These are phyloP conservation scores for Dyspetes luteomarginatus DNA, from an alignment of 2,888 invertebrate genomes.

Conservation along the genomic window DNA sequence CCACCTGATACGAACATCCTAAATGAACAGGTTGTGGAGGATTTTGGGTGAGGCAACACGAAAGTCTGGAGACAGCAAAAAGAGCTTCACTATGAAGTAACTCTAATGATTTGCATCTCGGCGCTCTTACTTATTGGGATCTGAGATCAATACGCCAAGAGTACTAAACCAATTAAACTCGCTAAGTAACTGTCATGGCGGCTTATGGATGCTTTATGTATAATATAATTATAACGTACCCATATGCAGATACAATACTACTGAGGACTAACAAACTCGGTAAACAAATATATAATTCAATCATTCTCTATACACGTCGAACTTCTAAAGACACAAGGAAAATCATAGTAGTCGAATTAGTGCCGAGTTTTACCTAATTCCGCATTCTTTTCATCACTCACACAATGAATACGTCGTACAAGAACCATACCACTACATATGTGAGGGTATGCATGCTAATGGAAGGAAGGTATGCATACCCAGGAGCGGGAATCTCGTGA, in stretches of 20 bases:
- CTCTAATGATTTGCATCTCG: too few relatives aligned
- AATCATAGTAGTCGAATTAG: neutral
- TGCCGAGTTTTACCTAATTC: neutral
- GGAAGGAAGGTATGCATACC: slow-evolving; percentile 24
- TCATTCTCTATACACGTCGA: neutral
- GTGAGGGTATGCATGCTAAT: neutral
- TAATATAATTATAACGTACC: too few relatives aligned
- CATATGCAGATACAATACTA: too few relatives aligned
- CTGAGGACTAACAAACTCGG: too few relatives aligned
- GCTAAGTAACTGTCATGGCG: too few relatives aligned
- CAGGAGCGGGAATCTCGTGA: slow-evolving; percentile 33
- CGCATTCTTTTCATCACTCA: neutral
- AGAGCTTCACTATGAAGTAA: neutral
- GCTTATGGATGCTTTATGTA: too few relatives aligned
- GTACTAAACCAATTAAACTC: too few relatives aligned
- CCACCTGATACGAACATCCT: slow-evolving; percentile 64
- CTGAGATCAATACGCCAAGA: too few relatives aligned
- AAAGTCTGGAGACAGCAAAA: slow-evolving; percentile 21
- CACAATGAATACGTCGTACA: neutral
- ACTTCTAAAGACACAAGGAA: neutral
- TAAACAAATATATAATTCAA: too few relatives aligned
- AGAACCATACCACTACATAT: neutral
- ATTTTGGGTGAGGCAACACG: neutral
- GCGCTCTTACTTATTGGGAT: too few relatives aligned
- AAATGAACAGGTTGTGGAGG: slow-evolving; percentile 9